Base-by-base conservation (phyloP, 2,888 invertebrate genomes). In the Nezara viridula region DNA sequence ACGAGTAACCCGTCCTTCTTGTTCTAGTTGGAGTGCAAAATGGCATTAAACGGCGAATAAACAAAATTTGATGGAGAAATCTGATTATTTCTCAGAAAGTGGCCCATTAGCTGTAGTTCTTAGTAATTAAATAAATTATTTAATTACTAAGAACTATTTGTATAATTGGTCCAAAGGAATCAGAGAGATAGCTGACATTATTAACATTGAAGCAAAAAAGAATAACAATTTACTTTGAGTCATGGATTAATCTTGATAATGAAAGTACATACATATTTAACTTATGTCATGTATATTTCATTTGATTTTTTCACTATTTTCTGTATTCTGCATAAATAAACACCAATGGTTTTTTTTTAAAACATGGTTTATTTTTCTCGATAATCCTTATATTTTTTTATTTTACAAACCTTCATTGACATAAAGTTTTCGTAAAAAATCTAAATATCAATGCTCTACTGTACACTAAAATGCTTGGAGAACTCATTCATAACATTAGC, bases 41-140 rank as follows among this genome's bases (percentile, higher is more conserved):
- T 24, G n/a, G n/a, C 7, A 9, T 2, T 10, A 7, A 9, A n/a
- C 2, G n/a, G 1, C 10, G 24, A n/a, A 9, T n/a, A 1, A 1
- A 52, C 9, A 2, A 9, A 55, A 0, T 55, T 55, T 10, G 9
- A 55, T 55, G 10, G n/a, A 2, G 10, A 10, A 55, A 55, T 7
- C 50, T 21, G 21, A n/a, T n/a, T 55, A 55, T n/a, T 55, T 55
- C 1, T n/a, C 55, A n/a, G n/a, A 55, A 6, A 55, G n/a, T n/a
- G n/a, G n/a, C 9, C 19, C 21, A 10, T 55, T 55, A 55, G 55
- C 24, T 55, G n/a, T n/a, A 55, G 6, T 1, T 2, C 9, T 5
- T n/a, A n/a, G n/a, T n/a, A 9, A 50, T 14, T 16, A 55, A 9
- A 10, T 55, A n/a, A 12, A n/a, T 7, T 1, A 55, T 50, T 50